These are phyloP conservation scores for Phyllotis vaccarum DNA, from an alignment of 2,797 vertebrate genomes.

Conservation along the genomic window DNA sequence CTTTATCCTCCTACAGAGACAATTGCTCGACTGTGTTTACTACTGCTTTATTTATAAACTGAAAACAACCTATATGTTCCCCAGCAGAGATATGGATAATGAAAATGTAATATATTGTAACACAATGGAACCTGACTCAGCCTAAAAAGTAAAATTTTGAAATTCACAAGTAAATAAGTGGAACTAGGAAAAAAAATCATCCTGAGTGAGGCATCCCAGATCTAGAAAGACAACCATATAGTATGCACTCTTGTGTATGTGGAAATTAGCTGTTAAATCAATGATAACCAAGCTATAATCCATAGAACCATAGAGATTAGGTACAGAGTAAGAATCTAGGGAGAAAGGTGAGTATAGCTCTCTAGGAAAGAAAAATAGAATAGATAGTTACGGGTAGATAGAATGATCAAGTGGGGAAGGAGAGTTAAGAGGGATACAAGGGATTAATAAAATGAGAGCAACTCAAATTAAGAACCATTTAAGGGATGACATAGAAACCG, in stretches of 20 bases:
- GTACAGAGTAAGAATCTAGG: neutral
- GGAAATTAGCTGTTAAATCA: neutral
- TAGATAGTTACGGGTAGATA: neutral
- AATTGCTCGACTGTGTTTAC: neutral
- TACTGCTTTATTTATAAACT: neutral
- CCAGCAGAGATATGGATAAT: neutral
- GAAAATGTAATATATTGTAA: neutral
- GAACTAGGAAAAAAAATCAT: neutral
- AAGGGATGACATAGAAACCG: neutral
- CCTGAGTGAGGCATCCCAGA: neutral
- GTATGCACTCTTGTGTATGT: neutral
- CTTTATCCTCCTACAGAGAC: neutral
- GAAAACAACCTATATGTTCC: neutral
- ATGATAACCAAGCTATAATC: neutral
- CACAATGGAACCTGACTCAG: neutral
- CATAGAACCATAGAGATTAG: neutral
- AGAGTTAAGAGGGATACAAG: neutral
- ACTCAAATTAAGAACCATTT: neutral
- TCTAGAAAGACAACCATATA: neutral
- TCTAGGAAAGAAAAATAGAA: neutral
- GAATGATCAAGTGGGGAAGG: neutral
- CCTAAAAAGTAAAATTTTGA: neutral
- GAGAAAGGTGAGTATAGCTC: neutral
- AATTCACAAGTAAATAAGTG: neutral
- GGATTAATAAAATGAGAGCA: too few species aligned